Evolutionary conservation across 2,113 vertebrate genomes (phyloP).

Genomic region (Rhipidura dahli): DNA sequence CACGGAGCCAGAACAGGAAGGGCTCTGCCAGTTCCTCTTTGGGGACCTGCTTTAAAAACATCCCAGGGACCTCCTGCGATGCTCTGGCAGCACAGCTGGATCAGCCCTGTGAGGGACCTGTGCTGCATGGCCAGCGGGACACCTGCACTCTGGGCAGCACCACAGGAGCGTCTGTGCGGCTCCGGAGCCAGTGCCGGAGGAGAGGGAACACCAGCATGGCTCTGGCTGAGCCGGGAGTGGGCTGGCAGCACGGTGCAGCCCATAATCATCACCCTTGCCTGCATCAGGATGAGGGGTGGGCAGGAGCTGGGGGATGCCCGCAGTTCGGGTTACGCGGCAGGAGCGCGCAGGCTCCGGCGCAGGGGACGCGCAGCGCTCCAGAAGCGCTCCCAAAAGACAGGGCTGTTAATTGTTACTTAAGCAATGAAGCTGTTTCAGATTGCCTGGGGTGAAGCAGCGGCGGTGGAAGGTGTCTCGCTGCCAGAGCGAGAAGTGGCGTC

Average conservation of each 20-base stretch:
- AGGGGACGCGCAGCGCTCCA: neutral
- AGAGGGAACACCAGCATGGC: accelerated
- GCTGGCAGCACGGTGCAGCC: neutral
- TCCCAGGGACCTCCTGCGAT: neutral
- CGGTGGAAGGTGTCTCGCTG: neutral
- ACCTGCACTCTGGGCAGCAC: neutral
- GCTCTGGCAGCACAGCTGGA: neutral
- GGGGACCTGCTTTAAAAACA: neutral
- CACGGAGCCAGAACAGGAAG: neutral
- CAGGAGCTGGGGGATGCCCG: neutral
- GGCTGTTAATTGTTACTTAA: slow-evolving; percentile 62
- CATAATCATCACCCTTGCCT: accelerated
- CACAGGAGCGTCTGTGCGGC: accelerated
- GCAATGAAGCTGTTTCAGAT: slow-evolving; percentile 47
- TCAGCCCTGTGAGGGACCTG: accelerated
- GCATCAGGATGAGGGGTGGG: accelerated
- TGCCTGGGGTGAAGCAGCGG: neutral
- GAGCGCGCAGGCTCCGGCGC: neutral
- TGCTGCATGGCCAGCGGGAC: accelerated
- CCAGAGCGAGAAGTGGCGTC: neutral
- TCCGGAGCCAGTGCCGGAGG: neutral
- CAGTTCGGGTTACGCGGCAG: accelerated
- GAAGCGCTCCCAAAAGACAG: slow-evolving; percentile 12
- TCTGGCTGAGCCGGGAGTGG: neutral
- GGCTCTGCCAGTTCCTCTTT: neutral